Evolutionary conservation across 2,888 invertebrate species (phyloP), one percentile per base, ranked within the genome.

Genomic region (Patella pellucida): DNA sequence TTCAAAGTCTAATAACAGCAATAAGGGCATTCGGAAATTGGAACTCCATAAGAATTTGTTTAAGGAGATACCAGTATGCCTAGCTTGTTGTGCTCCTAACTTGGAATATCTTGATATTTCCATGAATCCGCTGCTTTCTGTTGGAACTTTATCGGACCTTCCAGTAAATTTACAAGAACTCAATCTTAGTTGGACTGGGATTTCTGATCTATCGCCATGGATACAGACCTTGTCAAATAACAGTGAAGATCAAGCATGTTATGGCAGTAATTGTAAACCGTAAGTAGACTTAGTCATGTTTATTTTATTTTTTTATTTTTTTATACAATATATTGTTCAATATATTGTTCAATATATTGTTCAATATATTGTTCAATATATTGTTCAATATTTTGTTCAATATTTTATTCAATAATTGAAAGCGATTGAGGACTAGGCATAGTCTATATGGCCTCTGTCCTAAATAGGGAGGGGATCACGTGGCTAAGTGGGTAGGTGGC

Each of bases 11-110:
- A 73, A 72, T 27, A 69, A 73, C 56, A 78, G 76, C 27, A 76
- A 81, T 16, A 78, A 82, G 50, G 86, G 86, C n/a, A 78, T 91
- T 15, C 84, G 82, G 67, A 86, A 85, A 16, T 92, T 98, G 5
- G 97, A 97, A 92, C 92, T 98, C 54, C 95, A 97, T 0, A 96
- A 97, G 92, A 98, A 98, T 92, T 93, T 95, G 84, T 96, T 99
- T 90, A 94, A 94, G 52, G 94, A 94, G 83, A 94, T 98, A 78
- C 99, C 99, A 0, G 93, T 94, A 1, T 95, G 96, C 69, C 92
- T 99, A 62, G 95, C 98, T 2, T 99, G 99, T 89, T 92, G 96
- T 76, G 97, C 97, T 7, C 95, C 97, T 0, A 94, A 94, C 84
- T 93, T 99, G 51, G 95, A 96, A 0, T 92, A 96, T 62, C 93